Evolutionary conservation across 2,888 invertebrate species (phyloP).

Genomic region (Dilophus febrilis): DNA sequence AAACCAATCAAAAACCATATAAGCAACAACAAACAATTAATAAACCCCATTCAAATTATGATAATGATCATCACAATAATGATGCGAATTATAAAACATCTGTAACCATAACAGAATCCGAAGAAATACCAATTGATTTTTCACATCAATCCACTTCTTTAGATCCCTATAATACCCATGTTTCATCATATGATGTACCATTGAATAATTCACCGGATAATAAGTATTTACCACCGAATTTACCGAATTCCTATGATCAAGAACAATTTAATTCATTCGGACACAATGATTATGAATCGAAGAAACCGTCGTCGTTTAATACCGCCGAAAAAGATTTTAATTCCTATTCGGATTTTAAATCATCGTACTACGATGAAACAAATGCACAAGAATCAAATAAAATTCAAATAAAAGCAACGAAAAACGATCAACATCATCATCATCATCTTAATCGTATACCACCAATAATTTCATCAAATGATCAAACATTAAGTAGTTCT

Average conservation of each 20-base stretch:
- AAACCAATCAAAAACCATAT: too few relatives aligned
- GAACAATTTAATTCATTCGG: constrained; percentile 8
- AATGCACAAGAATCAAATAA: constrained; percentile 1
- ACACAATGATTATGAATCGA: constrained; percentile 1
- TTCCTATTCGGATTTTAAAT: background rate
- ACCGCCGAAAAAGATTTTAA: background rate
- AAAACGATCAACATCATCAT: too few relatives aligned
- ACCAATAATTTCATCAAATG: background rate
- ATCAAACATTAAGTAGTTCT: constrained; percentile 5
- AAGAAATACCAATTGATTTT: background rate
- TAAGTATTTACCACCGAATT: constrained; percentile 22
- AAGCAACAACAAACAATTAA: too few relatives aligned
- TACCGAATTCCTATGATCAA: constrained; percentile 11
- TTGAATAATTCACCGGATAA: background rate
- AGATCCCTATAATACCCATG: constrained; percentile 2
- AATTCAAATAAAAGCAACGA: background rate
- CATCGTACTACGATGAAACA: background rate
- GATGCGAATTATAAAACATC: background rate
- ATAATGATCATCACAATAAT: background rate
- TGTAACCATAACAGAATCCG: too few relatives aligned
- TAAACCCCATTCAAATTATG: background rate
- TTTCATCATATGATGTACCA: constrained; percentile 6
- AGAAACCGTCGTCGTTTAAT: background rate
- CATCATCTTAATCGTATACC: background rate
- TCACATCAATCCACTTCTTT: background rate